A percentile compares a stretch with the other conserved stretches of the same genome.
phyloP scores from a whole-genome alignment of 2,113 vertebrate species.

The Brienomyrus longianalis region DNA sequence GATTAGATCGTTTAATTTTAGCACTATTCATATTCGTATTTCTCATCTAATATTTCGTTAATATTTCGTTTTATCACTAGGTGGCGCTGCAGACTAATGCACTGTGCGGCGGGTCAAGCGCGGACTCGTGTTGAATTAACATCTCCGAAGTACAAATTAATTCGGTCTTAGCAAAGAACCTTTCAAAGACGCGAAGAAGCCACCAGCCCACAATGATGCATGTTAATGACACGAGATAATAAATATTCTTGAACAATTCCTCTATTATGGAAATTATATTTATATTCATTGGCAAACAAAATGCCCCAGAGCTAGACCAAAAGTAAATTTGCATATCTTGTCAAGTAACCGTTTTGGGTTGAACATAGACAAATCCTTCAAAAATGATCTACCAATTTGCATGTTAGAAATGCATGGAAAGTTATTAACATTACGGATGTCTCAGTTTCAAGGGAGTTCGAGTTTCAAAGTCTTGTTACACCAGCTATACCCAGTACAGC shows the following conservation, averaged over 20 bases:
- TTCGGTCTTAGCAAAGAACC: background rate
- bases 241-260: background rate
- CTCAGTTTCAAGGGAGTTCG: background rate
- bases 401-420: background rate
- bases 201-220: background rate
- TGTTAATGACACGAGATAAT: background rate
- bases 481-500: background rate
- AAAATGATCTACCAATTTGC: background rate
- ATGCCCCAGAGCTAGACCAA: background rate
- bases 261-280: background rate
- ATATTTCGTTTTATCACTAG: background rate
- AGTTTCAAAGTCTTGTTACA: background rate
- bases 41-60: background rate
- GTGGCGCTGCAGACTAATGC: background rate
- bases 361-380: background rate
- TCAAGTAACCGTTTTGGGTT: background rate
- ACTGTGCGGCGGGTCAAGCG: background rate
- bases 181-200: background rate
- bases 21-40: background rate
- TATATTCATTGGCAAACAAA: background rate
- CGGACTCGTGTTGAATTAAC: background rate
- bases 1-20: background rate
- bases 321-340: background rate
- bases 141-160: background rate
- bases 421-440: background rate